A percentile compares a stretch with the other conserved stretches of the same genome.
Conservation (phyloP, 2,113 vertebrate genomes). For the Leucosticte australis region DNA sequence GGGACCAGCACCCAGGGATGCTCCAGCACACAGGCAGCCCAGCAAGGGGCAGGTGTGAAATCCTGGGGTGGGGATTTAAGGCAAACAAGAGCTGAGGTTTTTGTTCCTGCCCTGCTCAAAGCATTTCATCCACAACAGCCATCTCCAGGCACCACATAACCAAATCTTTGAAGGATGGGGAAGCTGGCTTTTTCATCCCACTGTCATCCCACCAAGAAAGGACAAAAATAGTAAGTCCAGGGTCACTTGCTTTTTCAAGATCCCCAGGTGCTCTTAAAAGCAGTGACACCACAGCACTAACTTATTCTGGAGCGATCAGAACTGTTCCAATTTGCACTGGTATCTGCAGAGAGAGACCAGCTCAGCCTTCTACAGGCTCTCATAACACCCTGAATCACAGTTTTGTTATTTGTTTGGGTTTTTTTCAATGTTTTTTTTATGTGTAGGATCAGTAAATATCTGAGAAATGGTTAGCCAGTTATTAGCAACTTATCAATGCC, state of each 20-base stretch:
- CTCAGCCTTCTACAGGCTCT: background rate
- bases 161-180: background rate
- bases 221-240: background rate
- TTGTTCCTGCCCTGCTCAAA: background rate
- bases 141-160: background rate
- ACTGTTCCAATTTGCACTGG: background rate
- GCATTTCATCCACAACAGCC: rapidly evolving
- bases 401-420: background rate
- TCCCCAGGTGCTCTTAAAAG: background rate
- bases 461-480: background rate
- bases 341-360: background rate
- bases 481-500: background rate
- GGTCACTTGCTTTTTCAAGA: background rate
- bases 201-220: background rate
- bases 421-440: background rate
- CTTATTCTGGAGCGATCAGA: background rate
- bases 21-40: background rate
- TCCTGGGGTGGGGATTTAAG: background rate
- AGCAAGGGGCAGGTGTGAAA: background rate
- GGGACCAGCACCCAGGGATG: rapidly evolving
- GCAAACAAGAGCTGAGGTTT: background rate
- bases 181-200: background rate
- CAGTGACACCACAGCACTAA: background rate
- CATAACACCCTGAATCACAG: background rate
- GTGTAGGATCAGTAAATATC: background rate